Evolutionary conservation across 2,113 vertebrate genomes (phyloP), one percentile per base, ranked within the genome.

Genomic region (Alethe castanea): DNA sequence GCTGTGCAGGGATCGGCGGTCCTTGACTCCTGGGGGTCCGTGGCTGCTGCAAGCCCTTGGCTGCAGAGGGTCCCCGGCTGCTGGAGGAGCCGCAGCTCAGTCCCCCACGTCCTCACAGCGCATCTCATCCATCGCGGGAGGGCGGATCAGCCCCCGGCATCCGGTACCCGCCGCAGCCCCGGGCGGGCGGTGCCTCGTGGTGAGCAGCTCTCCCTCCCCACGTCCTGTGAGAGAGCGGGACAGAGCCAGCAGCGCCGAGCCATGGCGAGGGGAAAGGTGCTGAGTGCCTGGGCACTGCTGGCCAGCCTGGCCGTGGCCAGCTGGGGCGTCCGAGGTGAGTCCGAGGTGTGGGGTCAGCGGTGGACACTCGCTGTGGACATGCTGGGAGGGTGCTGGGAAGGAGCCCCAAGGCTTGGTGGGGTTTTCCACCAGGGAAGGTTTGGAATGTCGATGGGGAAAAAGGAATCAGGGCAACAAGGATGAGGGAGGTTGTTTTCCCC

Each of bases 361-460:
- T 23, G 38, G 53, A 22, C 28, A 3, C 70, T 60, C 2, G 2
- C 50, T 1, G 0, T 1, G 54, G 25, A 16, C 13, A 0, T 19
- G 52, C 47, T 38, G 62, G 53, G 53, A n/a, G 29, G 53, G 0
- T 19, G 59, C 45, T 38, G 64, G 53, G 53, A n/a, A 26, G 47
- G 12, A 42, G 8, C 62, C 77, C n/a, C 3, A 0, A 1, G 2
- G 28, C 44, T 64, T 1, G 31, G 9, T 18, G 90, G 23, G 45
- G 11, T 22, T 64, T 22, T 9, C 74, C 42, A 2, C 15, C 5
- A 1, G 11, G 25, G 0, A 0, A 35, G 11, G 24, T 19, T 40
- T 2, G 2, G 20, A 5, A 19, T 2, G 19, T 2, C 0, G 2
- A 0, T 36, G 35, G 57, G 35, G 48, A 2, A 9, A 9, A 70